These are phyloP conservation scores for Microdon myrmicae DNA, from an alignment of 2,888 invertebrate genomes.

Conservation along the genomic window DNA sequence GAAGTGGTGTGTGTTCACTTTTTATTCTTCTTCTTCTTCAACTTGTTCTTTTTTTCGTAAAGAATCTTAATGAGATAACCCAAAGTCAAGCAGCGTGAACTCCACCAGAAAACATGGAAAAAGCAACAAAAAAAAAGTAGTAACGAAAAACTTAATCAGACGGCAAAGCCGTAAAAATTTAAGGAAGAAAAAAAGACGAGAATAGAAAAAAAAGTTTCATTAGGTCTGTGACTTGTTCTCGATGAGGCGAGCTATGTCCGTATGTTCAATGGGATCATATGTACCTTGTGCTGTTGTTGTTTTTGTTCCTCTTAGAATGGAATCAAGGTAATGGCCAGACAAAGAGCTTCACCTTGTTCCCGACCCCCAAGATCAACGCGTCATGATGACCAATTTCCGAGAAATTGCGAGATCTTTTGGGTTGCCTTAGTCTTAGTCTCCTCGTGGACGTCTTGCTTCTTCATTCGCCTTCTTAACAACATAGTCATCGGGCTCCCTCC, in stretches of 20 bases:
- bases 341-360: conserved; percentile 44
- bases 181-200: too few species aligned
- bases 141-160: conserved; percentile 41
- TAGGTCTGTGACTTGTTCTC: conserved; percentile 41
- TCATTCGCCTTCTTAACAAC: conserved; percentile 19
- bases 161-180: conserved; percentile 39
- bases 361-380: conserved; percentile 37
- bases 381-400: conserved; percentile 46
- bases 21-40: conserved; percentile 7
- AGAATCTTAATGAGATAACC: conserved; percentile 45
- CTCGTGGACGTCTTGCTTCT: conserved; percentile 29
- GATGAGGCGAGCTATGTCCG: conserved; percentile 25
- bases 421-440: conserved; percentile 15
- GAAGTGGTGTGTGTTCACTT: conserved; percentile 19
- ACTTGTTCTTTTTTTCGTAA: conserved; percentile 14
- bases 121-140: too few species aligned
- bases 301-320: conserved; percentile 13
- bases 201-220: conserved; percentile 40
- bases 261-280: conserved; percentile 12
- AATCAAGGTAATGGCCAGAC: conserved; percentile 43
- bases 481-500: conserved; percentile 33
- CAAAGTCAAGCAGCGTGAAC: conserved; percentile 39
- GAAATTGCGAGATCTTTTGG: conserved; percentile 45
- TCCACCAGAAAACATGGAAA: too few species aligned
- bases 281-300: neutral